Conservation (phyloP, 2,888 invertebrate species). For the Ceriagrion tenellum region DNA sequence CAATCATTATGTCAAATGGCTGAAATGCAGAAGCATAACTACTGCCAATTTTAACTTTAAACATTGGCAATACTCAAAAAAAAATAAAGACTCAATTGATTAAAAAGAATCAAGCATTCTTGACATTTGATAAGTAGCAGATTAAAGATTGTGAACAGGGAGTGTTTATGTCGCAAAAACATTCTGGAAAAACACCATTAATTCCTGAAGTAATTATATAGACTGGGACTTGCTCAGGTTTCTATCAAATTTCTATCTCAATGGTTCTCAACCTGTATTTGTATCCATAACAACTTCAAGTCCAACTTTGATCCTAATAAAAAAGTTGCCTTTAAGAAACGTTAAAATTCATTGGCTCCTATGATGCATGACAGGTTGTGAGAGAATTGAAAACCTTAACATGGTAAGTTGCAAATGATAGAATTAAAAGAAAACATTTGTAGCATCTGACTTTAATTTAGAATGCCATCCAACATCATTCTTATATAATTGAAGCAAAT, state of each 20-base stretch:
- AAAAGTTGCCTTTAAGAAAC: not conserved
- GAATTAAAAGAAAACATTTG: not conserved
- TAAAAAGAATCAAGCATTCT: slow-evolving; percentile 31
- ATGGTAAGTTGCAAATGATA: not conserved
- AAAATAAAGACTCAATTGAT: slow-evolving; percentile 14
- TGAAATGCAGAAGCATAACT: slow-evolving; percentile 57
- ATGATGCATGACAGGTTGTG: not conserved
- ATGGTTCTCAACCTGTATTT: slow-evolving; percentile 57
- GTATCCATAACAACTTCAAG: not conserved
- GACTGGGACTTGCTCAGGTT: slow-evolving; percentile 59
- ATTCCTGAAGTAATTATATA: slow-evolving; percentile 37
- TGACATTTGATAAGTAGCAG: slow-evolving; percentile 41
- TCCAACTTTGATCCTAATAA: not conserved
- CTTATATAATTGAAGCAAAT: not conserved
- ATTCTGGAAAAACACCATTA: slow-evolving; percentile 38
- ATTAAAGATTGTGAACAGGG: slow-evolving; percentile 16
- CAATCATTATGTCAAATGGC: slow-evolving; percentile 50
- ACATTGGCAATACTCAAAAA: slow-evolving; percentile 47
- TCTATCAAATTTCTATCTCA: slow-evolving; percentile 54
- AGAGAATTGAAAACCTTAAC: not conserved
- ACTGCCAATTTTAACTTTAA: slow-evolving; percentile 1
- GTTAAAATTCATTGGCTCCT: not conserved
- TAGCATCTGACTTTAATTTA: not conserved
- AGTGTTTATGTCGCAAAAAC: slow-evolving; percentile 52
- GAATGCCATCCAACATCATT: not conserved